Evolutionary conservation across 1,140 invertebrate genomes (phyloP), one percentile per base, ranked within the genome.

Genomic region (Calephelis nemesis): DNA sequence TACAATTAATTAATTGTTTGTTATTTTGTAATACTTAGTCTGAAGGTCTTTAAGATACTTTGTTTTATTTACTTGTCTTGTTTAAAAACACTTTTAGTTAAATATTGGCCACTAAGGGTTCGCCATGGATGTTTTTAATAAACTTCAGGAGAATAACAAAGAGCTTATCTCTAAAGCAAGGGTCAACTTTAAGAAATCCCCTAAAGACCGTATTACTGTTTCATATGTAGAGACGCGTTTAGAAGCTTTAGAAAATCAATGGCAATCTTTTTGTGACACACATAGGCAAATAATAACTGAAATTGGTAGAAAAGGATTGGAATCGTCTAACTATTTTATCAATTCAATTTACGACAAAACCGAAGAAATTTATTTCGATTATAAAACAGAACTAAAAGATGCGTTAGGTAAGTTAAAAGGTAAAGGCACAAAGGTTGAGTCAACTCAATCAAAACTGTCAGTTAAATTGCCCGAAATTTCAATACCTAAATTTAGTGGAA

Each of bases 201-300:
- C 71, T 13, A 72, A 69, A 39, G 71, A 72, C 19, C 52, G 49
- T 13, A n/a, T 72, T n/a, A 68, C 70, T 45, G 11, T 65, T 15
- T 40, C 50, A 6, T 65, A 50, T 19, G 19, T 19, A 19, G 19
- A 19, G 19, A 3, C 19, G 19, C 19, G 19, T 19, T 19, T 19
- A 19, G 63, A 69, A 12, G 30, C 39, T 39, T 69, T 72, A 62
- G 67, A 72, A 40, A 62, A 69, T 7, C 48, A 65, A 30, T 72
- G 71, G 63, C 48, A 45, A 63, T 52, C 69, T 4, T 71, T 71
- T 62, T 52, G 48, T 47, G 60, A 71, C 15, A 52, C 13, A 30
- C 58, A 71, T 45, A 47, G 40, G 5, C 30, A 42, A 60, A 70
- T 70, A 60, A 63, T 65, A 19, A n/a, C 50, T 2, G 42, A 69